Evolutionary conservation across 1,140 invertebrate genomes (phyloP).

Genomic region (Nilaparvata lugens): DNA sequence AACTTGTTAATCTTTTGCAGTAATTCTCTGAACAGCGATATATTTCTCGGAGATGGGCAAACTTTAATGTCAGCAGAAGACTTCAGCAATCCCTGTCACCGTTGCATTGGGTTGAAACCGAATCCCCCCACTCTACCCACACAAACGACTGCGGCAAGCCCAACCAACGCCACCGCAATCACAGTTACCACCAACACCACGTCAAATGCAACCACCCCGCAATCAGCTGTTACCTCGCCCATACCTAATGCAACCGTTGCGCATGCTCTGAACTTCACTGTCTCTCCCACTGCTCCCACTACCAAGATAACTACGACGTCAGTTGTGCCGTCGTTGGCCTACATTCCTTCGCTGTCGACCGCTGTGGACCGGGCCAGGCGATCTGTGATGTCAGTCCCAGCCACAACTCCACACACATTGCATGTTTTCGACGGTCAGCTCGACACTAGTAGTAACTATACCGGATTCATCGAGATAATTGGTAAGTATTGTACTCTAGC

Average conservation of each 20-base stretch:
- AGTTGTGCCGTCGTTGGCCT: neutral
- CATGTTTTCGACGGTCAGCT: constrained; percentile 53
- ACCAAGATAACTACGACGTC: constrained; percentile 1
- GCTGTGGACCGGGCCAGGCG: neutral
- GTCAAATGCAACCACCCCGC: neutral
- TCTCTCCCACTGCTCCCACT: neutral
- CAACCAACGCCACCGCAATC: neutral
- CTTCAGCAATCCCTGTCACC: constrained; percentile 33
- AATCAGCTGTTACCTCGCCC: neutral
- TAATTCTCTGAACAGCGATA: constrained; percentile 43
- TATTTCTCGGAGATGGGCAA: constrained; percentile 56
- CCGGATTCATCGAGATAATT: constrained; percentile 70
- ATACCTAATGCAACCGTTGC: neutral
- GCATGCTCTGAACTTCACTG: neutral
- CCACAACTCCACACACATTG: neutral
- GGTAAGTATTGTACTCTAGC: constrained; percentile 22
- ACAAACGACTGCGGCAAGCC: neutral
- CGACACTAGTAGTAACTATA: constrained; percentile 67
- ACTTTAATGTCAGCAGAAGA: constrained; percentile 35
- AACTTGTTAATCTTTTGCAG: constrained; percentile 36
- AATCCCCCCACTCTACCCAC: constrained; percentile 28
- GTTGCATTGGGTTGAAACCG: constrained; percentile 41
- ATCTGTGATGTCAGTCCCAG: constrained; percentile 1
- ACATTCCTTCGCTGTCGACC: constrained; percentile 8
- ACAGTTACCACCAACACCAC: constrained; percentile 2